Evolutionary conservation across 2,113 vertebrate species (phyloP), one percentile per base, ranked within the genome.

Genomic region (Anarrhichthys ocellatus): DNA sequence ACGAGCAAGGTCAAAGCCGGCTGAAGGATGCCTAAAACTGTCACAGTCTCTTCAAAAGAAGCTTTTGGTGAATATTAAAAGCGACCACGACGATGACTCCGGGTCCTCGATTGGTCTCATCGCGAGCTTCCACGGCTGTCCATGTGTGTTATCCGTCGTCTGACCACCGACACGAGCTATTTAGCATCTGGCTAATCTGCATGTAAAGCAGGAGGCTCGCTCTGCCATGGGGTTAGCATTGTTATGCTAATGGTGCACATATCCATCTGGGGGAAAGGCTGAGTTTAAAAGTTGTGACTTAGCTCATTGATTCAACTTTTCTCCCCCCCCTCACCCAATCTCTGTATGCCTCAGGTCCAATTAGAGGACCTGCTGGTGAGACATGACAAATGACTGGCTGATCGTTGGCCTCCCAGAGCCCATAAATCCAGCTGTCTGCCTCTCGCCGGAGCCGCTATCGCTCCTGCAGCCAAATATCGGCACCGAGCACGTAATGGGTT

Each of bases 371-470:
- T 66, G 74, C 84, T 84, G 74, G 72, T 84, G 13, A 44, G 81
- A 86, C 73, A 82, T 92, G 87, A 91, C 85, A 81, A 88, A 92
- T 56, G 85, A 84, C 67, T 50, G 81, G 65, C 71, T 81, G 81
- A 85, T 69, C 32, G 27, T 20, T 20, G 59, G 68, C 72, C 80
- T 84, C 87, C 67, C 79, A 22, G 58, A 29, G 9, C 71, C 68
- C 69, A 90, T 89, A 87, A 90, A 91, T 90, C 78, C 73, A 69
- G 50, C 87, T 86, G 82, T 73, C 88, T 82, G 50, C 63, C 65
- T 59, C 46, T 48, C 74, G 1, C 24, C 17, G 1, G 32, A 14
- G 69, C 78, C 0, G 71, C 85, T 24, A 62, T 68, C 48, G n/a
- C 80, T 84, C 67, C 76, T 2, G 46, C 73, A 56, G 86, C 78